A percentile compares a stretch with the other conserved stretches of the same genome.
These are phyloP conservation scores for Ctenochaetus hawaiiensis DNA, from an alignment of 2,797 vertebrate species.

Conservation along the genomic window DNA sequence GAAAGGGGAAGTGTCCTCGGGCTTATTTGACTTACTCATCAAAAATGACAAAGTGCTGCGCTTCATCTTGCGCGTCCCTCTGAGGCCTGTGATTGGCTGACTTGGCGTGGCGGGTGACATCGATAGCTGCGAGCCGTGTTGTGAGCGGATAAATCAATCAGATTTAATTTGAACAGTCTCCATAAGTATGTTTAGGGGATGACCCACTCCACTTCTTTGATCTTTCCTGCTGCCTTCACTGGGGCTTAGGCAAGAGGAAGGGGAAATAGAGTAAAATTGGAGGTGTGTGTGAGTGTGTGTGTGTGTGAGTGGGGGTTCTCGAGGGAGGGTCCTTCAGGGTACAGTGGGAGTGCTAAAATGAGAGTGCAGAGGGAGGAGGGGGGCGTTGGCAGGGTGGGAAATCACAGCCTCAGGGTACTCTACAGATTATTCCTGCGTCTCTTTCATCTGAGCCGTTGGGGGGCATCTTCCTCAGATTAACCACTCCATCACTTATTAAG, in stretches of 20 bases:
- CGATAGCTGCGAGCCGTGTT: conserved; percentile 34
- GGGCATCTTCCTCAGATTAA: conserved; percentile 71
- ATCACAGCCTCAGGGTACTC: conserved; percentile 69
- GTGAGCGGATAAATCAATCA: conserved; percentile 68
- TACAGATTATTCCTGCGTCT: conserved; percentile 72
- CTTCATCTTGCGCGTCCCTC: conserved; percentile 16
- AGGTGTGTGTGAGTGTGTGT: conserved; percentile 31
- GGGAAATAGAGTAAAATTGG: conserved; percentile 14
- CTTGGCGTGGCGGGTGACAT: conserved; percentile 29
- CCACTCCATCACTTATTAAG: conserved; percentile 77
- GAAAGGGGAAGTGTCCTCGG: neutral
- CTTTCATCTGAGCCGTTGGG: conserved; percentile 77
- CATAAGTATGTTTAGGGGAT: conserved; percentile 63
- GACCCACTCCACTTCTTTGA: conserved; percentile 61
- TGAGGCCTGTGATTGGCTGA: conserved; percentile 42
- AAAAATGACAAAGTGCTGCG: conserved; percentile 41
- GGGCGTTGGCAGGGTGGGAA: conserved; percentile 64
- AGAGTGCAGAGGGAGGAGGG: conserved; percentile 47
- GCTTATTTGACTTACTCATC: conserved; percentile 51
- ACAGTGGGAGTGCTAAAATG: conserved; percentile 59
- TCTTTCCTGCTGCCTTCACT: conserved; percentile 48
- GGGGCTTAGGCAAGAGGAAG: conserved; percentile 39
- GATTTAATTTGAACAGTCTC: conserved; percentile 55
- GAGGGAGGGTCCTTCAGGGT: conserved; percentile 66
- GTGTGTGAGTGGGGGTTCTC: conserved; percentile 30